These are phyloP conservation scores for Andrena hattorfiana DNA, from an alignment of 2,888 invertebrate genomes.

Conservation along the genomic window DNA sequence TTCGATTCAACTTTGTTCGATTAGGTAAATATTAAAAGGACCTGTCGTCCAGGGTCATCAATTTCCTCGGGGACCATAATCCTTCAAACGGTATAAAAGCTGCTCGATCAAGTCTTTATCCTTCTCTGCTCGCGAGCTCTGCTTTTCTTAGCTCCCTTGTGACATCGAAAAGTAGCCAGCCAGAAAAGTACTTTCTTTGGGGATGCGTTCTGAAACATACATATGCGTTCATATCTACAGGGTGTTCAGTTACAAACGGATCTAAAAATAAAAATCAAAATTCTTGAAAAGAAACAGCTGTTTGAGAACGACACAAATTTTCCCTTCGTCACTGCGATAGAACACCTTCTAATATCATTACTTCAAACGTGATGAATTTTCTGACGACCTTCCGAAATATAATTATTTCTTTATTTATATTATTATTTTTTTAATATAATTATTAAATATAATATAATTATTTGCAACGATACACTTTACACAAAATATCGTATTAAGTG, in stretches of 20 bases:
- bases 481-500: too few relatives aligned
- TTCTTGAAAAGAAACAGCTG: too few relatives aligned
- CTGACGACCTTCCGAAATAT: too few relatives aligned
- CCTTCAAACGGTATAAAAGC: conserved; percentile 56
- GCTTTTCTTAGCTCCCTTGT: conserved; percentile 58
- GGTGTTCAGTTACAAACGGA: conserved; percentile 4
- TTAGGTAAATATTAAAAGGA: conserved; percentile 37
- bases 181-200: conserved; percentile 54
- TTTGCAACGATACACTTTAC: too few relatives aligned
- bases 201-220: conserved; percentile 34
- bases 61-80: conserved; percentile 46
- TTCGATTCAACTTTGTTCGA: not conserved
- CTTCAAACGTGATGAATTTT: too few relatives aligned
- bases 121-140: conserved; percentile 45
- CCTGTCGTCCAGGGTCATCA: conserved; percentile 30
- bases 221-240: not conserved
- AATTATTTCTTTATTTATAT: too few relatives aligned
- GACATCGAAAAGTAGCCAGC: conserved; percentile 50
- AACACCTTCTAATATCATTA: too few relatives aligned
- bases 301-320: too few relatives aligned
- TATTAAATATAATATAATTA: too few relatives aligned
- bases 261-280: not conserved
- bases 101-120: conserved; percentile 55
- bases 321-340: too few relatives aligned
- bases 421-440: too few relatives aligned